Base-by-base conservation (phyloP, 2,888 invertebrate genomes). In the Allophyes oxyacanthae region DNA sequence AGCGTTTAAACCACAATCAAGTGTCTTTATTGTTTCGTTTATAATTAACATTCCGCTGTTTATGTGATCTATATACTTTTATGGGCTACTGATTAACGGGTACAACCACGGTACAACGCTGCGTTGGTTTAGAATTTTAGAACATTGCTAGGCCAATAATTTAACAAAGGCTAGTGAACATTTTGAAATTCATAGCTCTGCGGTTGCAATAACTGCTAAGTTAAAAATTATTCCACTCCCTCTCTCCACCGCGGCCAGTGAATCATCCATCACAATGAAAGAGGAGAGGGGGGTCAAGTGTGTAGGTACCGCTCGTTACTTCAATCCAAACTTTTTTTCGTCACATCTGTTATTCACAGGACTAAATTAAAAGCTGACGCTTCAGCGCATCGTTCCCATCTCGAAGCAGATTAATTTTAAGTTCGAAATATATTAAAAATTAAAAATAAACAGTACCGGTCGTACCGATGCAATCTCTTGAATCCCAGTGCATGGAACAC, bases 341-440 rank as follows among this genome's bases (percentile, higher is more conserved):
- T 56, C 44, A 54, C 44, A 55, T 69, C 63, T 50, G 43, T 71
- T 72, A 65, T 65, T 64, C 60, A 58, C 55, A 54, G 53, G 63
- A 72, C 74, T 48, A 73, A 78, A 75, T 79, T 72, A 71, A 67
- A 77, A 65, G 62, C 70, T 74, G 77, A 73, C 72, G 67, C 70
- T 63, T n/a, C 45, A 42, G 37, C 50, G 37, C 15, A 20, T 10
- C 4, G n/a, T 46, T 30, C 43, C 38, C 15, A 64, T 54, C 33
- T 44, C 53, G 46, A 53, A 15, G 43, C 20, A 38, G 43, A 65
- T 48, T 46, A 14, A 43, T 48, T 64, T 65, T 43, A 36, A n/a
- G 8, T 6, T 11, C 0, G 1, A 7, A 28, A 43, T 40, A 37
- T 20, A 20, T 20, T n/a, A n/a, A n/a, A n/a, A n/a, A n/a, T n/a